A percentile compares a stretch with the other conserved stretches of the same genome.
Evolutionary conservation across 37 sponge, comb jelly and placozoan species (phyloP).

Genomic region (Geodia barretti): DNA sequence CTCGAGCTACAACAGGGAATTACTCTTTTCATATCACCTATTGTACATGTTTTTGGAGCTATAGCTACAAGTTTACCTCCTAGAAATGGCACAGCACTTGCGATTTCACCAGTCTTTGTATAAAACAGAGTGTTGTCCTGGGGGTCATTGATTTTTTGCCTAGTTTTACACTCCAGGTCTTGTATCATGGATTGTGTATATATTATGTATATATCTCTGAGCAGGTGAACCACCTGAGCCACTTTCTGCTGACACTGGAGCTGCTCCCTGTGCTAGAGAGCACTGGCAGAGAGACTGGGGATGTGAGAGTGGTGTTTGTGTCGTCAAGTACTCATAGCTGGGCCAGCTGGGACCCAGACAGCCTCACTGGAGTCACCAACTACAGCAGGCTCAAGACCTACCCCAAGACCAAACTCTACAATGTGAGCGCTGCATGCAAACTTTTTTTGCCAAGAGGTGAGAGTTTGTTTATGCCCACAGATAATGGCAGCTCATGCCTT

Average conservation of each 20-base stretch:
- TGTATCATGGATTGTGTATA: neutral
- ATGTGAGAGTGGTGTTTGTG: constrained; percentile 62
- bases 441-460: neutral
- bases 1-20: too few species aligned
- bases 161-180: too few species aligned
- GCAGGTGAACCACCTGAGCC: constrained; percentile 68
- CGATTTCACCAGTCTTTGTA: too few species aligned
- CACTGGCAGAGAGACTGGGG: constrained; percentile 43
- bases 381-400: constrained; percentile 37
- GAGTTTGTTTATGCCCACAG: constrained; percentile 17
- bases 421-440: constrained; percentile 24
- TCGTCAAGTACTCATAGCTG: constrained; percentile 38
- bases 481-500: constrained; percentile 49
- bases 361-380: constrained; percentile 31
- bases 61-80: too few species aligned
- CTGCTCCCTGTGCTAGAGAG: constrained; percentile 56
- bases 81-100: too few species aligned
- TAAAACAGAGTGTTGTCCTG: too few species aligned
- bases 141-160: too few species aligned
- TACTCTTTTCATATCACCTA: too few species aligned
- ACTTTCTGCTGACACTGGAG: constrained; percentile 65
- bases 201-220: neutral
- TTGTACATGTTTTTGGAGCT: too few species aligned
- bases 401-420: constrained; percentile 45
- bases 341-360: constrained; percentile 13